A percentile compares a stretch with the other conserved stretches of the same genome.
Evolutionary conservation across 2,797 vertebrate genomes (phyloP).

Genomic region (Poeciliopsis gracilis): DNA sequence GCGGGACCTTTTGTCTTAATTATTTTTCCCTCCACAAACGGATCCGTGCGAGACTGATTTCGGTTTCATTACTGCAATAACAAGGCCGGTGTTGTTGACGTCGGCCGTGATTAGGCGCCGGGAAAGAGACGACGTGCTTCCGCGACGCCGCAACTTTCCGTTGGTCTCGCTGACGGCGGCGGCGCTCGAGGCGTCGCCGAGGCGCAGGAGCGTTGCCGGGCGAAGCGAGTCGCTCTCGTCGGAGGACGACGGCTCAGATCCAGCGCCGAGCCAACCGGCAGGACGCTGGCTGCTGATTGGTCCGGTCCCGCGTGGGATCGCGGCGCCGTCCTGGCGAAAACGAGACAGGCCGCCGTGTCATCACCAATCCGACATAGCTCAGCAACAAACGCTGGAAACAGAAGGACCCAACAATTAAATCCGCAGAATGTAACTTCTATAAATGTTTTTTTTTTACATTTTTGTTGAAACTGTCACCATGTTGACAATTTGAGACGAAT

Average conservation of each 20-base stretch:
- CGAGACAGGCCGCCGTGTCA: slow-evolving; percentile 31
- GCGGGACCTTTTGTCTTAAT: slow-evolving; percentile 74
- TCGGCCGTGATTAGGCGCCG: slow-evolving; percentile 61
- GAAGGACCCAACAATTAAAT: too few relatives aligned
- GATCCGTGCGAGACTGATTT: slow-evolving; percentile 71
- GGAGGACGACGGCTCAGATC: slow-evolving; percentile 43
- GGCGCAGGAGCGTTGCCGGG: slow-evolving; percentile 48
- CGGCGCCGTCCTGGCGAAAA: slow-evolving; percentile 22
- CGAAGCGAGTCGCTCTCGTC: slow-evolving; percentile 56
- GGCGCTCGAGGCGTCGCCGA: slow-evolving; percentile 44
- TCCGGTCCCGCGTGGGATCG: slow-evolving; percentile 28
- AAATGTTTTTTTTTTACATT: too few relatives aligned
- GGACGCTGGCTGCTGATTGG: slow-evolving; percentile 42
- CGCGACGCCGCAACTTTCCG: slow-evolving; percentile 44
- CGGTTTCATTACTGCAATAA: slow-evolving; percentile 63
- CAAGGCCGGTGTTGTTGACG: slow-evolving; percentile 54
- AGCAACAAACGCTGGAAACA: not conserved
- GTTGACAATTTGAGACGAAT: too few relatives aligned
- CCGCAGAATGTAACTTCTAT: too few relatives aligned
- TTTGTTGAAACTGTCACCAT: too few relatives aligned
- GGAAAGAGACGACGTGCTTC: not conserved
- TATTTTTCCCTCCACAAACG: slow-evolving; percentile 70
- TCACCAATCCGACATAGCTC: not conserved
- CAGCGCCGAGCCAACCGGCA: slow-evolving; percentile 34
- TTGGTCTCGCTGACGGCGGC: slow-evolving; percentile 25